A percentile compares a stretch with the other conserved stretches of the same genome.
Evolutionary conservation across 1,140 invertebrate species (phyloP).

Genomic region (Apis florea): DNA sequence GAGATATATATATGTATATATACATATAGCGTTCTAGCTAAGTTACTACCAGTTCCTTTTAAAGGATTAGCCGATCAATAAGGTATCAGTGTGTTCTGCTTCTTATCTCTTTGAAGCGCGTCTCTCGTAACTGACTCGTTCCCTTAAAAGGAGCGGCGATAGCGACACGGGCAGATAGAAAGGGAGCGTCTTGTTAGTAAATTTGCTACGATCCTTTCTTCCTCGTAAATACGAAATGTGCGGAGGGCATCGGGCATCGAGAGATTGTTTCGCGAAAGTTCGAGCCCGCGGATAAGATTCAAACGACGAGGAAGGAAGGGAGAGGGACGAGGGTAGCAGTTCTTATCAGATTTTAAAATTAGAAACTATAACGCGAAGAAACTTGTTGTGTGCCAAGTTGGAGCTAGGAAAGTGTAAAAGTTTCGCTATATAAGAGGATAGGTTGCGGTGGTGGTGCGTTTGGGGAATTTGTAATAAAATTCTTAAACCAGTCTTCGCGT

Average conservation of each 20-base stretch:
- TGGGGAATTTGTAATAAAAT: conserved; percentile 67
- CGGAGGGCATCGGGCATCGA: neutral
- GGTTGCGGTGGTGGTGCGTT: conserved; percentile 16
- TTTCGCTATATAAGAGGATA: conserved; percentile 42
- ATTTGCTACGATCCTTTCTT: neutral
- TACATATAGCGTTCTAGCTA: no score
- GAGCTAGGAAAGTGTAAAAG: conserved; percentile 57
- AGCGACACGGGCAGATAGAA: neutral
- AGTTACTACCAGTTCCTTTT: conserved; percentile 18
- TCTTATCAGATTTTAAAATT: conserved; percentile 41
- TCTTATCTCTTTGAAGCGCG: conserved; percentile 18
- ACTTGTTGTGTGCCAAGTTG: conserved; percentile 33
- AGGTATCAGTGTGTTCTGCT: conserved; percentile 13
- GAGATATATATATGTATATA: no score
- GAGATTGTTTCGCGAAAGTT: neutral
- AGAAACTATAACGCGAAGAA: conserved; percentile 26
- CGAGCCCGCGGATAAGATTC: neutral
- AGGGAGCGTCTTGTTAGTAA: conserved; percentile 16
- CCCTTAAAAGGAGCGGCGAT: neutral
- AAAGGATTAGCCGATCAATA: conserved; percentile 44
- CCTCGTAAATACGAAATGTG: conserved; percentile 2
- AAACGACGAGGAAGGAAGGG: neutral
- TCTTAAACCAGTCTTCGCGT: conserved; percentile 62
- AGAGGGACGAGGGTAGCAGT: neutral
- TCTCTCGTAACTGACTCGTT: neutral